Evolutionary conservation across 2,113 vertebrate species (phyloP).

Genomic region (Hippocampus comes): DNA sequence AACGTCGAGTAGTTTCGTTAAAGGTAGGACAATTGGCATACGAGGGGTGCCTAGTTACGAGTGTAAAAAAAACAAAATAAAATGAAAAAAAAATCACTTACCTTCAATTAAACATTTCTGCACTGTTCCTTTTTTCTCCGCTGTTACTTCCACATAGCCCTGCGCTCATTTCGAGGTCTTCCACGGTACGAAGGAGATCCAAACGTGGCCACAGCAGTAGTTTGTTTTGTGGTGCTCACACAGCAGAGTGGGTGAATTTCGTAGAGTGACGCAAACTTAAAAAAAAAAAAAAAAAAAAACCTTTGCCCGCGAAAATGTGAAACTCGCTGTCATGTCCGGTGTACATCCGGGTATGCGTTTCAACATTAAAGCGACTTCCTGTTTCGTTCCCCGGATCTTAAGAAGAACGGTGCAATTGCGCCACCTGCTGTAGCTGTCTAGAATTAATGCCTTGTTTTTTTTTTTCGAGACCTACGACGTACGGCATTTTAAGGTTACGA

Average conservation of each 20-base stretch:
- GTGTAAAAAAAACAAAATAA: not conserved
- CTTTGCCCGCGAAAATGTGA: not conserved
- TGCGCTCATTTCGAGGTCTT: not conserved
- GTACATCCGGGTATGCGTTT: not conserved
- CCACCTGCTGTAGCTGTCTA: not conserved
- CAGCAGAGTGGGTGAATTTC: not conserved
- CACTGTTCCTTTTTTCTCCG: not conserved
- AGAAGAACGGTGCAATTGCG: not conserved
- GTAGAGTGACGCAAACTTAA: not conserved
- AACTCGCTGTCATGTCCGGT: not conserved
- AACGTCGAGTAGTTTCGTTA: not conserved
- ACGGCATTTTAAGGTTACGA: too few relatives aligned
- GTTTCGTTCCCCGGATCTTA: not conserved
- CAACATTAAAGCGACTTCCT: not conserved
- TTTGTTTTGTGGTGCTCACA: not conserved
- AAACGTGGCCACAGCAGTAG: not conserved
- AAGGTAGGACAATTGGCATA: not conserved
- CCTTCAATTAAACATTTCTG: not conserved
- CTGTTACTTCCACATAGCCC: not conserved
- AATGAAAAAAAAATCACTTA: not conserved
- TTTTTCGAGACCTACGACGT: not conserved
- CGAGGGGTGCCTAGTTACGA: not conserved
- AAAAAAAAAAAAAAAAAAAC: not conserved
- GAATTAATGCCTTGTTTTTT: not conserved
- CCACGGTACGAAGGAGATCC: not conserved